phyloP scores from a whole-genome alignment of 1,140 invertebrate species.

The Mya arenaria region DNA sequence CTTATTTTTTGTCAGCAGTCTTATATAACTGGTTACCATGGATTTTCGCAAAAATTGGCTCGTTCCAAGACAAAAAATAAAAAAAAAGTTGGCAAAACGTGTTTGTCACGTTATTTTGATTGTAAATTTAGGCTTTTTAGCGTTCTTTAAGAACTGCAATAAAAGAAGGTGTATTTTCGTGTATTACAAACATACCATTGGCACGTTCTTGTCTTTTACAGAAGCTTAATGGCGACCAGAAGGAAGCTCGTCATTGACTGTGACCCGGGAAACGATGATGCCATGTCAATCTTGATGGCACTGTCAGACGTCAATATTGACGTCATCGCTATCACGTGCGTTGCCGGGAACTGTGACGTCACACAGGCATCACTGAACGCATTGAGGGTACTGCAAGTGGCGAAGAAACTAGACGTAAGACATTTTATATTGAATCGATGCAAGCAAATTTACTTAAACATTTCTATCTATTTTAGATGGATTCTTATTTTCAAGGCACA shows the following conservation, averaged over 20 bases:
- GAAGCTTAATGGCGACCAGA: too few relatives aligned
- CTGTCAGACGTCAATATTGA: slow-evolving; percentile 57
- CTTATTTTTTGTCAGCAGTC: too few relatives aligned
- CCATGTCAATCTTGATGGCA: slow-evolving; percentile 70
- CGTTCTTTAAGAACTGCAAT: too few relatives aligned
- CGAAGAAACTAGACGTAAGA: slow-evolving; percentile 57
- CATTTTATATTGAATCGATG: not conserved
- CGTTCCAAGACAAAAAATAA: too few relatives aligned
- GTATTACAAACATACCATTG: too few relatives aligned
- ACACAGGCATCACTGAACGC: slow-evolving; percentile 58
- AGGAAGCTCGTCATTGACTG: slow-evolving; percentile 67
- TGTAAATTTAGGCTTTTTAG: too few relatives aligned
- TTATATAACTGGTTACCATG: too few relatives aligned
- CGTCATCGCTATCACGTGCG: slow-evolving; percentile 63
- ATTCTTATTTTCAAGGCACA: not conserved
- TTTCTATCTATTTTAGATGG: not conserved
- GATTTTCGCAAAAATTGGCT: too few relatives aligned
- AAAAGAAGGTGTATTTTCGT: too few relatives aligned
- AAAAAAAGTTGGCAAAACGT: too few relatives aligned
- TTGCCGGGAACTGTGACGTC: slow-evolving; percentile 58
- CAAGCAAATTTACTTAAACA: not conserved
- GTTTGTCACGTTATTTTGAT: too few relatives aligned
- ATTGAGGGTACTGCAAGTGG: slow-evolving; percentile 55
- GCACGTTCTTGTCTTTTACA: too few relatives aligned
- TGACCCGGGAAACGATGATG: slow-evolving; percentile 73